These are phyloP conservation scores for Chaetodon trifascialis DNA, from an alignment of 2,113 vertebrate genomes.

Conservation along the genomic window DNA sequence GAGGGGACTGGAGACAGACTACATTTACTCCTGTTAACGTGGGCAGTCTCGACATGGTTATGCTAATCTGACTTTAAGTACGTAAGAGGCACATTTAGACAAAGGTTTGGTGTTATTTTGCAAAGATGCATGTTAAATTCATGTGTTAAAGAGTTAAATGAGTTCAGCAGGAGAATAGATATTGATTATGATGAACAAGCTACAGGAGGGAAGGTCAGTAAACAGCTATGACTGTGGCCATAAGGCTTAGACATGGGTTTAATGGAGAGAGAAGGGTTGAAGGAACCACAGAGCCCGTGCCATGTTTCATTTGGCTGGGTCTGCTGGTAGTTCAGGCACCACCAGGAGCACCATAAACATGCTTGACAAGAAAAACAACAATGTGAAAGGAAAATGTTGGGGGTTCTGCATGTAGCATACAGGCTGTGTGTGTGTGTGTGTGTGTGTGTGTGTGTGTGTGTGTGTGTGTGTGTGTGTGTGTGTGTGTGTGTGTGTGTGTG, in stretches of 20 bases:
- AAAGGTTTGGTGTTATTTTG: background rate
- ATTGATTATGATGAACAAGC: background rate
- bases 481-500: constrained; percentile 6
- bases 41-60: background rate
- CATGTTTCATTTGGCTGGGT: constrained; percentile 69
- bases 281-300: constrained; percentile 38
- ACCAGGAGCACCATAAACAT: constrained; percentile 58
- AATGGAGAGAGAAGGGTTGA: constrained; percentile 16
- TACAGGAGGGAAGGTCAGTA: constrained; percentile 12
- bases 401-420: constrained; percentile 21
- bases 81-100: background rate
- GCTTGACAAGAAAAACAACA: constrained; percentile 61
- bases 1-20: background rate
- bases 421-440: constrained; percentile 8
- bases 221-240: constrained; percentile 17
- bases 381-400: constrained; percentile 40
- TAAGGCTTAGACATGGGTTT: constrained; percentile 3
- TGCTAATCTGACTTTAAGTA: background rate
- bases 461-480: constrained; percentile 15
- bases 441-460: constrained; percentile 7
- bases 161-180: constrained; percentile 2
- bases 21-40: background rate
- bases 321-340: constrained; percentile 30
- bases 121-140: background rate
- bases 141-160: background rate